Evolutionary conservation across 2,888 invertebrate species (phyloP).

Genomic region (Dicycla oo): DNA sequence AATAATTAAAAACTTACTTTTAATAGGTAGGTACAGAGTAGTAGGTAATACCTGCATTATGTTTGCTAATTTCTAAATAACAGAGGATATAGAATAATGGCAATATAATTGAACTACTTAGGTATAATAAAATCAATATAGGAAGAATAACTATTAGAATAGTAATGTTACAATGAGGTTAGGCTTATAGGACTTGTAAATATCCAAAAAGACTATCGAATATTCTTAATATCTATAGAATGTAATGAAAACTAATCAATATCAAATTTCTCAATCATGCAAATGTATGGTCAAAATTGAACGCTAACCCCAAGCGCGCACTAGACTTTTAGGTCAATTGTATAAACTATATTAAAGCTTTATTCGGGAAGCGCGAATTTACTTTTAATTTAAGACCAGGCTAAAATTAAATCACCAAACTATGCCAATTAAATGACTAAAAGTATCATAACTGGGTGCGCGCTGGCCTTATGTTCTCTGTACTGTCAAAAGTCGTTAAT

Average conservation of each 20-base stretch:
- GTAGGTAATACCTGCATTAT: conserved; percentile 55
- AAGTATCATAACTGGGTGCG: not conserved
- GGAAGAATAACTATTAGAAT: conserved; percentile 14
- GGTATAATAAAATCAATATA: conserved; percentile 39
- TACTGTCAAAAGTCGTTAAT: conserved; percentile 27
- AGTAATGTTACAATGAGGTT: conserved; percentile 28
- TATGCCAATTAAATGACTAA: too few relatives aligned
- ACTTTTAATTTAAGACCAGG: not conserved
- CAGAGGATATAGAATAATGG: conserved; percentile 29
- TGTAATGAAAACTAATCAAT: conserved; percentile 14
- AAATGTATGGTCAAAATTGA: conserved; percentile 11
- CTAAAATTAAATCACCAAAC: not conserved
- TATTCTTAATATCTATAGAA: conserved; percentile 22
- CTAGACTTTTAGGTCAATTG: not conserved
- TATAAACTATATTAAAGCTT: not conserved
- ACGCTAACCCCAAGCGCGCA: not conserved
- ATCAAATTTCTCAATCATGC: conserved; percentile 30
- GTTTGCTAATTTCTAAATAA: conserved; percentile 30
- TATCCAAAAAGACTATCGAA: conserved; percentile 19
- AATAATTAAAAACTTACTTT: conserved; percentile 25
- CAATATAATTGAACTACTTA: conserved; percentile 53
- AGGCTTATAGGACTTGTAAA: conserved; percentile 18
- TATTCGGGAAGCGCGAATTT: not conserved
- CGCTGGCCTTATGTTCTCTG: not conserved
- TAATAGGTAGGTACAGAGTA: conserved; percentile 29